These are phyloP conservation scores for Gymnodraco acuticeps DNA, from an alignment of 2,797 vertebrate species.

Conservation along the genomic window DNA sequence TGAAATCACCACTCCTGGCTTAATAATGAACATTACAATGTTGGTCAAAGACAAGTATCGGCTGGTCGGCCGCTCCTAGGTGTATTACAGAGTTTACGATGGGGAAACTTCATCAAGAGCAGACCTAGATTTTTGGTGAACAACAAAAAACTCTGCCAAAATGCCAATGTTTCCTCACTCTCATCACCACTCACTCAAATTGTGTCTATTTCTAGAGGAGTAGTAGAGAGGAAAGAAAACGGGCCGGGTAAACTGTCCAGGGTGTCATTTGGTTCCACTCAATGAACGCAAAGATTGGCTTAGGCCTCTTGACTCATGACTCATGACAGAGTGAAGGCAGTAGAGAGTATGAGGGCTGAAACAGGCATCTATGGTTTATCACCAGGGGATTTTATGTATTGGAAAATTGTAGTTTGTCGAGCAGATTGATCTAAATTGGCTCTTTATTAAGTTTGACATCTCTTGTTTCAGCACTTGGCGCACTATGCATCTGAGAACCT, in stretches of 20 bases:
- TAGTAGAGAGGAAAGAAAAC: neutral
- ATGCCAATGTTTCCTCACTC: neutral
- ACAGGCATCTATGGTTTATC: neutral
- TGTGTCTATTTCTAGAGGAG: neutral
- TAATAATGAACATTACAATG: too few relatives aligned
- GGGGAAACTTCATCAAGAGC: neutral
- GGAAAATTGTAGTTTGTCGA: neutral
- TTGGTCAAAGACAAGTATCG: too few relatives aligned
- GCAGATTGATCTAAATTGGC: neutral
- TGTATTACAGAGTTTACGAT: constrained; percentile 1
- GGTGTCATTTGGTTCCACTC: neutral
- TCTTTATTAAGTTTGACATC: constrained; percentile 7
- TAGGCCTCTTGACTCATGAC: neutral
- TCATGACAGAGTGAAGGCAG: neutral
- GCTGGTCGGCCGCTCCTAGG: neutral
- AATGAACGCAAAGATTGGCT: neutral
- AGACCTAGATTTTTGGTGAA: constrained; percentile 4
- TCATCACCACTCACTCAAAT: neutral
- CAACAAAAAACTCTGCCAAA: neutral
- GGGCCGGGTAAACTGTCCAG: neutral
- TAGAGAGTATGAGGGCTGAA: neutral
- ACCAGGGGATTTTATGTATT: neutral
- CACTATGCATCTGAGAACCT: constrained; percentile 95
- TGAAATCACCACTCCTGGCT: too few relatives aligned
- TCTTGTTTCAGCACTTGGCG: constrained; percentile 88